A percentile compares a stretch with the other conserved stretches of the same genome.
Conservation (phyloP, 1,140 invertebrate species). For the Drosophila navojoa region DNA sequence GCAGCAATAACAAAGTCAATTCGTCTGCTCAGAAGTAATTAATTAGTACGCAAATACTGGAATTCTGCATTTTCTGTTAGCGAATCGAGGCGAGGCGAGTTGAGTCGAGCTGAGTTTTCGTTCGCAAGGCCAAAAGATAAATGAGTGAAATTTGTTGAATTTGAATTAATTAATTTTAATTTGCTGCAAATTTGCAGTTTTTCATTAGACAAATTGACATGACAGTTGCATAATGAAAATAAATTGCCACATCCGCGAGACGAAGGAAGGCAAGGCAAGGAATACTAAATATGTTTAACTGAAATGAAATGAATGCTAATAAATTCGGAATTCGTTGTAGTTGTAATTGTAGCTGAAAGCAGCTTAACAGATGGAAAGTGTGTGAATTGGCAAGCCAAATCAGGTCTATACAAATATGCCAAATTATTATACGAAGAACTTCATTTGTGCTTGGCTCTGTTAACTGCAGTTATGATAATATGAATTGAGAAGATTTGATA, state of each 20-base stretch:
- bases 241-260: constrained; percentile 6
- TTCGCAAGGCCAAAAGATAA: constrained; percentile 16
- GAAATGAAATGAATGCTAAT: constrained; percentile 2
- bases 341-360: neutral
- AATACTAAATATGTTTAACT: neutral
- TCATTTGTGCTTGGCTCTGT: no score
- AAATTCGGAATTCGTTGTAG: constrained; percentile 6
- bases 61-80: constrained; percentile 6
- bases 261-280: no score
- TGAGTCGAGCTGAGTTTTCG: neutral
- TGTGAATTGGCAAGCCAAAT: no score
- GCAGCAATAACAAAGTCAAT: constrained; percentile 24
- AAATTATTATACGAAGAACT: no score
- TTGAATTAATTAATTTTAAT: constrained; percentile 49
- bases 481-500: no score
- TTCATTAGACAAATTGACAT: constrained; percentile 42
- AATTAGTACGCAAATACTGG: constrained; percentile 10
- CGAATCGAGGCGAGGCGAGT: neutral
- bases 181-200: constrained; percentile 42
- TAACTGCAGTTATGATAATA: no score
- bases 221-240: constrained; percentile 37
- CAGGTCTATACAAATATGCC: no score
- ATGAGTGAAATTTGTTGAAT: constrained; percentile 36
- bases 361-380: no score
- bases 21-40: constrained; percentile 2